A percentile compares a stretch with the other conserved stretches of the same genome.
These are phyloP conservation scores for Muntiacus reevesi DNA, from an alignment of 2,113 vertebrate genomes.

Conservation along the genomic window DNA sequence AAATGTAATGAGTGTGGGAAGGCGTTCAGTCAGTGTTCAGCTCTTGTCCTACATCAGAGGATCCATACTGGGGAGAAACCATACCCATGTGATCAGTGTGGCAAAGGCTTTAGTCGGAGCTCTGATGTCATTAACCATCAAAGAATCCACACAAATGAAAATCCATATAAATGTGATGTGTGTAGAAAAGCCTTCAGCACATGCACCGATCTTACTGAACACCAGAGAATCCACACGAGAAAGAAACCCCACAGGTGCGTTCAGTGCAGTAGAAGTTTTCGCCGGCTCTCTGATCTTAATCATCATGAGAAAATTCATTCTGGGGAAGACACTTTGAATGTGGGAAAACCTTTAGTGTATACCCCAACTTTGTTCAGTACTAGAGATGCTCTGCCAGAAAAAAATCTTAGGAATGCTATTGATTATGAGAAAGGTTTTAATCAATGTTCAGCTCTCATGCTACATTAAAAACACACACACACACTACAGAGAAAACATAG, in stretches of 20 bases:
- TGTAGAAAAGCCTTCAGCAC: constrained; percentile 79
- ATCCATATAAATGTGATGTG: constrained; percentile 76
- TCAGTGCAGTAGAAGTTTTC: constrained; percentile 55
- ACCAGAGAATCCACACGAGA: constrained; percentile 60
- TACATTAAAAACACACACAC: not conserved
- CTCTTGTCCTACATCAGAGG: constrained; percentile 62
- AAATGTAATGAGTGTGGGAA: constrained; percentile 54
- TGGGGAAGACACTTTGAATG: constrained; percentile 69
- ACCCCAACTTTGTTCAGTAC: constrained; percentile 54
- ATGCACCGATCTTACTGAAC: constrained; percentile 70
- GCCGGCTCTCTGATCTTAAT: constrained; percentile 33
- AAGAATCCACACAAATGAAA: constrained; percentile 75
- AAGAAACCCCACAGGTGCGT: constrained; percentile 56
- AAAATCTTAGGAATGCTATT: constrained; percentile 43
- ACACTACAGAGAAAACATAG: not conserved
- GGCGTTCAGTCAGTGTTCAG: constrained; percentile 63
- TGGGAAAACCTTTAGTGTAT: constrained; percentile 76
- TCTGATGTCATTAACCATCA: constrained; percentile 82
- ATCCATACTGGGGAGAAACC: constrained; percentile 62
- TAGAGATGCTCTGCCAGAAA: constrained; percentile 76
- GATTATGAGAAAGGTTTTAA: constrained; percentile 53
- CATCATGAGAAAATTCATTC: constrained; percentile 45
- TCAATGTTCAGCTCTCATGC: not conserved
- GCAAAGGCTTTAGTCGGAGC: constrained; percentile 70
- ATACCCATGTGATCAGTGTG: constrained; percentile 32